Evolutionary conservation across 2,113 vertebrate genomes (phyloP), one percentile per base, ranked within the genome.

Genomic region (Falcunculus frontatus): DNA sequence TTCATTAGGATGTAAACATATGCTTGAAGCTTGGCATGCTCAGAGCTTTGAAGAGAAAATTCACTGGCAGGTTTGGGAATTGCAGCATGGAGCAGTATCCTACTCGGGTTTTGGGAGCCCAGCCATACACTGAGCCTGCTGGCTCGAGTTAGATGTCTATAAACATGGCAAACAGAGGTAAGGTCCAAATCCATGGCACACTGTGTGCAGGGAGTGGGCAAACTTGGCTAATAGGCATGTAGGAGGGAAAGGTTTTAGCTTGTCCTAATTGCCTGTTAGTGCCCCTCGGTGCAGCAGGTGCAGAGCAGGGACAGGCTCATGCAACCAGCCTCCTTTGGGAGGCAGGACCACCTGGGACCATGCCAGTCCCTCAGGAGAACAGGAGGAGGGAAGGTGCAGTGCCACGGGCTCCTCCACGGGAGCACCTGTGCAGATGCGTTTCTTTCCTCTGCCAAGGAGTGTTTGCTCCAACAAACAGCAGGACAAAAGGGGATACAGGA

Each of bases 1-100:
- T 84, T 90, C 67, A 78, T 8, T 3, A 67, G 60, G 75, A 84
- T 15, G 42, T 90, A 95, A 94, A 88, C 60, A 78, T 73, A 81
- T 32, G 72, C 49, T 59, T 63, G 80, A 95, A 90, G 60, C 81
- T 77, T 90, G 87, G 82, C 1, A 2, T 6, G 59, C 39, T 62
- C 37, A 35, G 82, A 64, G 27, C 60, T 92, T 95, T 86, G 74
- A 91, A 86, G 74, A 78, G 18, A 39, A 42, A 70, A 68, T 90
- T 92, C 89, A 30, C 53, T 35, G 29, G n/a, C 59, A 86, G 68
- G 33, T 35, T 86, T 90, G 83, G 69, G 88, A 90, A 84, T 39
- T 93, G 68, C 76, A 74, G 63, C 42, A 52, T 0, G 3, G 46
- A 63, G 56, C 3, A 0, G 42, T 47, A 65, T 72, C 64, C 73